A percentile compares a stretch with the other conserved stretches of the same genome.
Conservation (phyloP, 2,113 vertebrate genomes). For the Aix galericulata region DNA sequence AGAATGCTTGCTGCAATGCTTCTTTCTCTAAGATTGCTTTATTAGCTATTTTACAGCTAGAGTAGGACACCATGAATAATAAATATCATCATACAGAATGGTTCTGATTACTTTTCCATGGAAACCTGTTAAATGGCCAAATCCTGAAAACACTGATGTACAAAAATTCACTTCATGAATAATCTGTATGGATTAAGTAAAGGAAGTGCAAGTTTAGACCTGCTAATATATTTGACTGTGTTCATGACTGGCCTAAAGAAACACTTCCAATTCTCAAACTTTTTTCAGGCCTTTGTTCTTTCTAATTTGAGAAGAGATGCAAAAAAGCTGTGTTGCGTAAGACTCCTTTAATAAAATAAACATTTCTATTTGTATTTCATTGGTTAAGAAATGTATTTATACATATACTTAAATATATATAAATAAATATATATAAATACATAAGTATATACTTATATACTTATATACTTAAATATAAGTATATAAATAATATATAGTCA, state of each 20-base stretch:
- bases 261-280: not conserved
- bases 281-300: not conserved
- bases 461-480: not conserved
- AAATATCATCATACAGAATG: slow-evolving; percentile 48
- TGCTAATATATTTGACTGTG: not conserved
- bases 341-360: not conserved
- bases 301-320: not conserved
- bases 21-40: slow-evolving; percentile 43
- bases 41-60: slow-evolving; percentile 55
- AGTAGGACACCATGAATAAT: slow-evolving; percentile 66
- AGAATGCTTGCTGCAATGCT: not conserved
- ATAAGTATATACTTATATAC: too few species aligned
- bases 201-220: not conserved
- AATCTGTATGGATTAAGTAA: not conserved
- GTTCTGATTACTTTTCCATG: slow-evolving; percentile 69
- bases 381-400: not conserved
- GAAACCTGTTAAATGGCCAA: slow-evolving; percentile 42
- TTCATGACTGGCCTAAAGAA: not conserved
- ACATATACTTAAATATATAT: too few species aligned
- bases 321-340: not conserved
- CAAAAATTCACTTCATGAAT: slow-evolving; percentile 11
- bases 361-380: not conserved
- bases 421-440: too few species aligned
- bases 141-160: slow-evolving; percentile 18
- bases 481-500: not conserved